Base-by-base conservation (phyloP, 2,113 vertebrate genomes). In the Trematocara zebra region DNA sequence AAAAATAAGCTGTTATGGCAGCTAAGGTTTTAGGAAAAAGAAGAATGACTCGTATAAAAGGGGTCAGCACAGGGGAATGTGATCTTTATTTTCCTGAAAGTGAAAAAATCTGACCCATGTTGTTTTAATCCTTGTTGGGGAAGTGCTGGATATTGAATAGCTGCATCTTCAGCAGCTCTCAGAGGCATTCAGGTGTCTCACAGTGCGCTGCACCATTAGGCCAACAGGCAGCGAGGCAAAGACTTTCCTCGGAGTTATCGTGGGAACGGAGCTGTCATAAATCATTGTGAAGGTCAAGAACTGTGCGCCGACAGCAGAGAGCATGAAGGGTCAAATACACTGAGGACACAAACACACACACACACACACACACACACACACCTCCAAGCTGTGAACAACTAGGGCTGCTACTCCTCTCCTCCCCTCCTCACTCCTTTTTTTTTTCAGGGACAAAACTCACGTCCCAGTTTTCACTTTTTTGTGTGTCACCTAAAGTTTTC, bases 401-500 rank as follows among this genome's bases (percentile, higher is more conserved):
- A 86, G 37, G 49, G 26, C 82, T 79, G 80, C 76, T 86, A 49
- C 80, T 83, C 78, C 84, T 23, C 40, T 18, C 47, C 54, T 59
- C 52, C 11, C 49, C 53, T 81, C 44, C 78, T 59, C 79, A 11
- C 57, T 79, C 57, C 26, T 26, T 53, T 64, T 74, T 28, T 59
- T 67, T 52, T 5, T 5, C 83, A 88, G 69, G 64, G 84, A 80
- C 76, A 54, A 80, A 51, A 81, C 85, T 87, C 86, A 31, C 52
- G 93, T 90, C 95, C 94, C 84, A 95, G 72, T 94, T 95, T 93
- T 69, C 15, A 91, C 81, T 91, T 92, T 64, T 92, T 92, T 89
- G 20, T 93, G 83, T 94, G 94, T 93, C 93, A 94, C 89, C 88
- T 92, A 78, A 92, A 94, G 82, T 94, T 94, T 88, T 92, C 83